These are phyloP conservation scores for Sarcophaga variegata DNA, from an alignment of 2,888 invertebrate species.

Conservation along the genomic window DNA sequence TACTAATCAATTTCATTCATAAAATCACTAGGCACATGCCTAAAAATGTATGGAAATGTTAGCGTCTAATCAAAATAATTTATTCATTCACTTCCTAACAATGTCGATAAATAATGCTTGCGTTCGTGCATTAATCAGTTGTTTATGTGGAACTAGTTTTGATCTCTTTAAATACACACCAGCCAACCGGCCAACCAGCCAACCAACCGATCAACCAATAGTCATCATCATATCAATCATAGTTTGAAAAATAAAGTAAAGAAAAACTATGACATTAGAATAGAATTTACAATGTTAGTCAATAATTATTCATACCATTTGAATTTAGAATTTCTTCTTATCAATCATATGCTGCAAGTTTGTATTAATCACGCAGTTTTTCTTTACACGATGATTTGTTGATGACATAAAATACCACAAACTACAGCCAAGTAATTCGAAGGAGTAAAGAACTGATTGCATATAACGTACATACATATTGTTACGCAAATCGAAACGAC, in stretches of 20 bases:
- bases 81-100: constrained; percentile 63
- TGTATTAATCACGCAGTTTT: no score
- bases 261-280: neutral
- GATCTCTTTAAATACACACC: neutral
- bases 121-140: constrained; percentile 10
- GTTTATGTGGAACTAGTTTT: neutral
- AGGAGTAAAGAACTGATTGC: no score
- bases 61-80: constrained; percentile 62
- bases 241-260: neutral
- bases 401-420: no score
- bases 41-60: constrained; percentile 10
- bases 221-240: neutral
- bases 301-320: neutral
- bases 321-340: no score
- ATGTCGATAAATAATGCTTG: constrained; percentile 16
- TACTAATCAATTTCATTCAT: constrained; percentile 61
- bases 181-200: no score
- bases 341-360: no score
- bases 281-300: neutral
- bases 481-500: no score
- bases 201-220: neutral
- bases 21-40: constrained; percentile 51
- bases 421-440: no score
- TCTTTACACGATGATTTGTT: no score
- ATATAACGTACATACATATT: no score